These are phyloP conservation scores for Anolis carolinensis DNA, from an alignment of 2,113 vertebrate species.

Conservation along the genomic window DNA sequence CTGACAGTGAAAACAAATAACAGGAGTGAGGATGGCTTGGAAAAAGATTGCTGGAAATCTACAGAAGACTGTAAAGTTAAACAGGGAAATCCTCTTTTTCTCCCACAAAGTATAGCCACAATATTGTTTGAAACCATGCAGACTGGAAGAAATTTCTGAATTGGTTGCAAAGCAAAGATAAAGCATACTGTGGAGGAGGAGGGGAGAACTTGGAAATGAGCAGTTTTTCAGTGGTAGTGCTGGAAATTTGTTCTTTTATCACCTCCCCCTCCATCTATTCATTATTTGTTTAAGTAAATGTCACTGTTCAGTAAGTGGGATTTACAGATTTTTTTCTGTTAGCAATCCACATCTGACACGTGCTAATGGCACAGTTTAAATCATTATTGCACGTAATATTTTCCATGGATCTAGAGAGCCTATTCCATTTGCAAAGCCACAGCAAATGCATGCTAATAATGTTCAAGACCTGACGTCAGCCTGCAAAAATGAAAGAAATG, in stretches of 20 bases:
- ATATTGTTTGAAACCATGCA: not conserved
- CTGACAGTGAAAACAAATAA: not conserved
- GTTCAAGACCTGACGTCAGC: not conserved
- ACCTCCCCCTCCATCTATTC: not conserved
- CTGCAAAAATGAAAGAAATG: not conserved
- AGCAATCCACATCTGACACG: conserved; percentile 33
- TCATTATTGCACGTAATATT: conserved; percentile 43
- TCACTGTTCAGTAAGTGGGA: conserved; percentile 40
- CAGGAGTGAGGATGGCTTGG: not conserved
- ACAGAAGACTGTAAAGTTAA: not conserved
- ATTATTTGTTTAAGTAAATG: conserved; percentile 54
- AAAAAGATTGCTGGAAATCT: not conserved
- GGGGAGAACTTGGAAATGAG: not conserved
- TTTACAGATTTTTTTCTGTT: conserved; percentile 12
- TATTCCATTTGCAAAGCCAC: conserved; percentile 16
- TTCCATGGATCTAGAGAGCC: conserved; percentile 5
- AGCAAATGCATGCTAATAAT: conserved; percentile 19
- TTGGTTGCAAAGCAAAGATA: not conserved
- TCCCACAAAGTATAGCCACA: not conserved
- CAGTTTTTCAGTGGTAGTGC: not conserved
- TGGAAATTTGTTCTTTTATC: conserved; percentile 23
- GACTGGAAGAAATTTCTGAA: not conserved
- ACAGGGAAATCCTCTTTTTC: not conserved
- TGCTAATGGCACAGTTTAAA: conserved; percentile 60
- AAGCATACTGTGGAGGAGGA: accelerated